Base-by-base conservation (phyloP, 2,113 vertebrate genomes). In the Mellivora capensis region DNA sequence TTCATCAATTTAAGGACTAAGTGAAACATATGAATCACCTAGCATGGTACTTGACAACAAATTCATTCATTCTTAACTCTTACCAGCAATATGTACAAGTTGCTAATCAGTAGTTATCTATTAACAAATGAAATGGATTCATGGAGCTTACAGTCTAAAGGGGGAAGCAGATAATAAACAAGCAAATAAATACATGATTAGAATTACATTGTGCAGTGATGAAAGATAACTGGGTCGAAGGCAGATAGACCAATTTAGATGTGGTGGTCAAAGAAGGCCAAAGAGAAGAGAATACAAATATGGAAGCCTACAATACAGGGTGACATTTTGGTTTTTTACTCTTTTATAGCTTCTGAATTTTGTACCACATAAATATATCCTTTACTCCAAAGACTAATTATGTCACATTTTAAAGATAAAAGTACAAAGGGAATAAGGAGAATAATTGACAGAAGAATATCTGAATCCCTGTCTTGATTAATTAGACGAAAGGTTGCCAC, bases 111-210 rank as follows among this genome's bases (percentile, higher is more conserved):
- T 80, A 23, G 23, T 39, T 85, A n/a, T 52, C 59, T 81, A 15
- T 71, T 95, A 81, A 29, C 95, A 21, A 42, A 54, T 84, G 76
- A 84, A 95, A 76, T 69, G 42, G 96, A 96, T 3, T 95, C 9
- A 13, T 64, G 44, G 52, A 91, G 39, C 44, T 72, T 79, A 64
- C 52, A 74, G 7, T 83, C 27, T 72, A 74, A 54, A 69, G 57
- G 7, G 1, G 1, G 52, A 80, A n/a, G 77, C 42, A 90, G 64
- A 80, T 44, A 87, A 34, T 42, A 87, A 94, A 37, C 52, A 92
- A 37, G 6, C 61, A 79, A 72, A 71, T 39, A 90, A 80, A 37
- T 44, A 69, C 13, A 61, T 61, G 6, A 47, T 81, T 88, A 79
- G 7, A 64, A 64, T 52, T 83, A 72, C 9, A 74, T 25, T 86